These are phyloP conservation scores for Eupithecia insigniata DNA, from an alignment of 2,888 invertebrate genomes.

Conservation along the genomic window DNA sequence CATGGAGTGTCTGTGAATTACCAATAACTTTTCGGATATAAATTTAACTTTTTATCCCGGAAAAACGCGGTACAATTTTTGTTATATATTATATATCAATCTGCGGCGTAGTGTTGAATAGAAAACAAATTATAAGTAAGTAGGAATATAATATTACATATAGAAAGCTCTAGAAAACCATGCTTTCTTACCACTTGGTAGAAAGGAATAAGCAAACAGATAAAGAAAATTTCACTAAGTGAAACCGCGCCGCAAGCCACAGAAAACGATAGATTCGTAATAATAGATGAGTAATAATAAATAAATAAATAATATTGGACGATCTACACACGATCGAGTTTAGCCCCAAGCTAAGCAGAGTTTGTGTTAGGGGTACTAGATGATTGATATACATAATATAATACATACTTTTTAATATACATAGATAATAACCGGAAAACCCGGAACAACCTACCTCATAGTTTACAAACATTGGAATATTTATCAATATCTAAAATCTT, in stretches of 20 bases:
- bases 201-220: slow-evolving; percentile 43
- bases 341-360: no score
- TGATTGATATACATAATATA: no score
- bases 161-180: not conserved
- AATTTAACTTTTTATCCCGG: not conserved
- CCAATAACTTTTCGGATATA: no score
- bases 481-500: slow-evolving; percentile 23
- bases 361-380: no score
- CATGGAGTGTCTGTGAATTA: no score
- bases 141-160: not conserved
- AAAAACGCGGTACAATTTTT: not conserved
- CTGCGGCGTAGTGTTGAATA: not conserved
- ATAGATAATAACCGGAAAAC: no score
- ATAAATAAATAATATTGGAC: no score
- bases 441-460: not conserved
- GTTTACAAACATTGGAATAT: not conserved
- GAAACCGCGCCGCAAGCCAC: slow-evolving; percentile 38
- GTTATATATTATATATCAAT: no score
- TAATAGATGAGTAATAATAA: no score
- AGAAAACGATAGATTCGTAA: slow-evolving; percentile 14
- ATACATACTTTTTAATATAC: no score
- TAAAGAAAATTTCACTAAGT: slow-evolving; percentile 44
- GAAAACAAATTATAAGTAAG: not conserved
- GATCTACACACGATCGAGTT: no score
- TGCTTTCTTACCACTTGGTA: not conserved